Percentiles rank a stretch among this genome's conserved stretches.
Conservation (phyloP, 2,888 invertebrate species). For the Zootermopsis nevadensis region DNA sequence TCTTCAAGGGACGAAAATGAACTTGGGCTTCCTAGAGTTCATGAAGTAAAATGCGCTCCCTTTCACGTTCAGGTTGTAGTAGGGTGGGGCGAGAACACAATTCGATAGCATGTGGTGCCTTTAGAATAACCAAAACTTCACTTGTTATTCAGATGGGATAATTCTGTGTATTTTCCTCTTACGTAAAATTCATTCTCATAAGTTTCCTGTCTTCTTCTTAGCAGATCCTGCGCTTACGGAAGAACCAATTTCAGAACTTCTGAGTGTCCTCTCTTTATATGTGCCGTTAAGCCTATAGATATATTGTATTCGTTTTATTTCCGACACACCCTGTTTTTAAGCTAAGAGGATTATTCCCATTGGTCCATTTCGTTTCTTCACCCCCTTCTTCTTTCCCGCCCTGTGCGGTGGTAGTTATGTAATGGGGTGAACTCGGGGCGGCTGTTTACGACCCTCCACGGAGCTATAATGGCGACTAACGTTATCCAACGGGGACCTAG, state of each 20-base stretch:
- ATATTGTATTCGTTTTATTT: slow-evolving; percentile 28
- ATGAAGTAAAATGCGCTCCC: too few relatives aligned
- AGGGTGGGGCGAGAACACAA: too few relatives aligned
- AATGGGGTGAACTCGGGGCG: slow-evolving; percentile 43
- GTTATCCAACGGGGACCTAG: slow-evolving; percentile 36
- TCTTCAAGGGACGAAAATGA: too few relatives aligned
- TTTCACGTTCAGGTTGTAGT: too few relatives aligned
- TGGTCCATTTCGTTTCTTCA: slow-evolving; percentile 44
- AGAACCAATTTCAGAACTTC: slow-evolving; percentile 35
- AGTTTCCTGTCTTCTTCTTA: background rate
- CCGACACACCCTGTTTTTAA: slow-evolving; percentile 42
- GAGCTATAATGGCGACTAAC: slow-evolving; percentile 43
- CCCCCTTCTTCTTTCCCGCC: slow-evolving; percentile 1
- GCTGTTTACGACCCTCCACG: slow-evolving; percentile 41
- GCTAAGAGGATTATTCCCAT: slow-evolving; percentile 43
- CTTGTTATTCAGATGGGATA: too few relatives aligned
- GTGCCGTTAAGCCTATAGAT: too few relatives aligned
- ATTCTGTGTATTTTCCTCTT: too few relatives aligned
- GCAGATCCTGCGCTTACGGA: background rate
- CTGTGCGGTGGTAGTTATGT: slow-evolving; percentile 31
- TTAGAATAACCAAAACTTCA: too few relatives aligned
- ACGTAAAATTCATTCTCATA: background rate
- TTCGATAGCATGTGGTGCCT: too few relatives aligned
- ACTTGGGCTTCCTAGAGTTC: too few relatives aligned
- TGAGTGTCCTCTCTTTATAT: slow-evolving; percentile 6